A percentile compares a stretch with the other conserved stretches of the same genome.
phyloP scores from a whole-genome alignment of 2,113 vertebrate genomes.

The Orthonyx spaldingii region DNA sequence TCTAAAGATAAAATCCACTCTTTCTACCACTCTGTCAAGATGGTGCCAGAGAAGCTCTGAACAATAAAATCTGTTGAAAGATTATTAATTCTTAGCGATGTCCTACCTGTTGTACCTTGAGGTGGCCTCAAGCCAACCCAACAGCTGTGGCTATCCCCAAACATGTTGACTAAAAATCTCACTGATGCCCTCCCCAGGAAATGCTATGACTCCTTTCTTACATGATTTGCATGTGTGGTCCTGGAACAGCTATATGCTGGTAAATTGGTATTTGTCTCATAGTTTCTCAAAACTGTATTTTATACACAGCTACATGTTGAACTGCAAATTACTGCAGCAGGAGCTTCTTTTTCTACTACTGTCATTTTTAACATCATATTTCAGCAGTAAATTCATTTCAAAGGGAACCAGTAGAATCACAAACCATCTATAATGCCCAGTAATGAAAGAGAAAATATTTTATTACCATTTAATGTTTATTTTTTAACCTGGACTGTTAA shows the following conservation, averaged over 20 bases:
- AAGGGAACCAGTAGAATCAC: not conserved
- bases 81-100: not conserved
- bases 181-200: not conserved
- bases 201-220: not conserved
- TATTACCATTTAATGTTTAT: not conserved
- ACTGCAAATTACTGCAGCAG: not conserved
- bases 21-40: fast-evolving
- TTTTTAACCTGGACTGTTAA: not conserved
- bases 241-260: not conserved
- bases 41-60: not conserved
- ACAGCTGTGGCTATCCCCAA: constrained; percentile 25
- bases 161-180: not conserved
- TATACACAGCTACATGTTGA: not conserved
- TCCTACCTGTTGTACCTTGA: constrained; percentile 1
- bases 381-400: not conserved
- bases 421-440: not conserved
- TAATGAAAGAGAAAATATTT: not conserved
- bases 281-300: not conserved
- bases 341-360: not conserved
- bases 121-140: constrained; percentile 23
- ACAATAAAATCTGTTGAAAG: not conserved
- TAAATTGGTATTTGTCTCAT: not conserved
- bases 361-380: not conserved
- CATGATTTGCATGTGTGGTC: not conserved
- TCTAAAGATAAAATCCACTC: not conserved